A percentile compares a stretch with the other conserved stretches of the same genome.
phyloP scores from a whole-genome alignment of 2,888 invertebrate genomes.

The Hirtodrosophila confusa region DNA sequence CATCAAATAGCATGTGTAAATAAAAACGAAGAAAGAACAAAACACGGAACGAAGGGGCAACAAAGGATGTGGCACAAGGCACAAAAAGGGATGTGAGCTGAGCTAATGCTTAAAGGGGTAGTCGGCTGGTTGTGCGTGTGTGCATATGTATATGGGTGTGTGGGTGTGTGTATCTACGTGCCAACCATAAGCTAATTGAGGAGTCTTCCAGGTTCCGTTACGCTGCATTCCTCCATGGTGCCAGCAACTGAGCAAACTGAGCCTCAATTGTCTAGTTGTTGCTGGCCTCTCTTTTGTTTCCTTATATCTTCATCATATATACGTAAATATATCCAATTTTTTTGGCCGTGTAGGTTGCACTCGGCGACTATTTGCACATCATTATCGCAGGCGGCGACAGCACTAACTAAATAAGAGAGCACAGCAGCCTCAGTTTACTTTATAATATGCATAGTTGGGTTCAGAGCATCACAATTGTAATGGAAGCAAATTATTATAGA shows the following conservation, averaged over 20 bases:
- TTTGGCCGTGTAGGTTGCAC: slow-evolving; percentile 22
- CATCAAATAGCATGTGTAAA: slow-evolving; percentile 68
- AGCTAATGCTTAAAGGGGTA: slow-evolving; percentile 25
- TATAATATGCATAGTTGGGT: slow-evolving; percentile 26
- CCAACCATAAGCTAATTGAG: slow-evolving; percentile 65
- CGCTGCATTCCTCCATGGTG: slow-evolving; percentile 7
- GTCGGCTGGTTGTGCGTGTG: slow-evolving; percentile 9
- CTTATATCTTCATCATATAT: slow-evolving; percentile 11
- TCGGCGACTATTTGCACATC: slow-evolving; percentile 67
- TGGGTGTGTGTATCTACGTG: slow-evolving; percentile 10
- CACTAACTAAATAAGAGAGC: slow-evolving; percentile 38
- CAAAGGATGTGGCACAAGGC: slow-evolving; percentile 32
- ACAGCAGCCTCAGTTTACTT: slow-evolving; percentile 33
- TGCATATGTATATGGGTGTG: neutral
- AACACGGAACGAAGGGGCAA: slow-evolving; percentile 27
- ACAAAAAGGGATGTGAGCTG: slow-evolving; percentile 9
- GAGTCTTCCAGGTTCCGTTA: slow-evolving; percentile 38
- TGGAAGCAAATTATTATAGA: no score
- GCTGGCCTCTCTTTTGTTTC: slow-evolving; percentile 20
- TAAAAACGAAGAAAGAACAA: slow-evolving; percentile 41
- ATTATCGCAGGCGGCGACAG: slow-evolving; percentile 51
- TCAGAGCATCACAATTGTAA: neutral
- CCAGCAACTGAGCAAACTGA: slow-evolving; percentile 41
- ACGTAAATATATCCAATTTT: slow-evolving; percentile 3
- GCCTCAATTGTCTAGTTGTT: slow-evolving; percentile 40